phyloP scores from a whole-genome alignment of 23 tunicate genomes.

The Phallusia fumigata region DNA sequence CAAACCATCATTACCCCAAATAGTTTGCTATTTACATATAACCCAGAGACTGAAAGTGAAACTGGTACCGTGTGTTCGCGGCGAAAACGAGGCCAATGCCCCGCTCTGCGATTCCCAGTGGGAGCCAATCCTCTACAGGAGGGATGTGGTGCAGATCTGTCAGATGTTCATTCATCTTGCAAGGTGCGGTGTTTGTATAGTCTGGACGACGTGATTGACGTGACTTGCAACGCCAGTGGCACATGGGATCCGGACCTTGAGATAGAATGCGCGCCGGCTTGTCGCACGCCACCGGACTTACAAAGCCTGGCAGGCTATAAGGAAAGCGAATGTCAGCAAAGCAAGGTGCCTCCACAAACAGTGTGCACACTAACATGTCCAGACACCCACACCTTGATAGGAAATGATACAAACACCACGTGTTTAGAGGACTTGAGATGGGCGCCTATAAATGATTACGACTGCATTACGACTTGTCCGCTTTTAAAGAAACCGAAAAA shows the following conservation, averaged over 20 bases:
- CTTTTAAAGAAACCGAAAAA: slow-evolving; percentile 9
- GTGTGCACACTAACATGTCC: slow-evolving; percentile 33
- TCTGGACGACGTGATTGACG: background rate
- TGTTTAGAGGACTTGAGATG: slow-evolving; percentile 27
- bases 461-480: slow-evolving; percentile 27
- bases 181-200: slow-evolving; percentile 4
- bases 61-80: slow-evolving; percentile 54
- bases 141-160: background rate
- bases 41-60: slow-evolving; percentile 32
- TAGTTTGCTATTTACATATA: slow-evolving; percentile 47
- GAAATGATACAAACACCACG: background rate
- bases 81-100: slow-evolving; percentile 22
- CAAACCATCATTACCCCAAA: background rate
- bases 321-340: background rate
- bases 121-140: background rate
- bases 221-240: slow-evolving; percentile 26
- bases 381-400: slow-evolving; percentile 16
- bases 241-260: slow-evolving; percentile 24
- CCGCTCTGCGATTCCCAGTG: background rate
- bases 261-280: slow-evolving; percentile 9
- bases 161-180: slow-evolving; percentile 16
- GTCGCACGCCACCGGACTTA: background rate
- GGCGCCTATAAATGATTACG: slow-evolving; percentile 3
- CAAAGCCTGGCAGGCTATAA: background rate
- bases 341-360: background rate